Conservation (phyloP, 2,797 vertebrate genomes). For the Characodon lateralis region DNA sequence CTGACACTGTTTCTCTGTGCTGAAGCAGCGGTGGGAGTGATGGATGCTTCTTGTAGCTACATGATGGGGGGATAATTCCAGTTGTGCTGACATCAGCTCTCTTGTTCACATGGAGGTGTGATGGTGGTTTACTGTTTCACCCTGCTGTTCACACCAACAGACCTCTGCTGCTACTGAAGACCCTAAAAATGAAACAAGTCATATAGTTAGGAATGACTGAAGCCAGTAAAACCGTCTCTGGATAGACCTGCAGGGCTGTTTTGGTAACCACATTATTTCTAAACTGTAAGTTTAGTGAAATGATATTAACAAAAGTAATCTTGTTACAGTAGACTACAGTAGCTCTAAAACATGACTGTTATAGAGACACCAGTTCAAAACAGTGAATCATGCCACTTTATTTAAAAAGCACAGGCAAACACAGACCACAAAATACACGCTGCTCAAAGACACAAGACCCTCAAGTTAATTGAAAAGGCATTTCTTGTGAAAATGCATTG, state of each 20-base stretch:
- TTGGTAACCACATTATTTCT: slow-evolving; percentile 4
- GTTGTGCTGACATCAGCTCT: slow-evolving; percentile 81
- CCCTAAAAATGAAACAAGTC: slow-evolving; percentile 36
- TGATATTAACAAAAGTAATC: neutral
- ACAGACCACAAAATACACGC: neutral
- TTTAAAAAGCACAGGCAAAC: neutral
- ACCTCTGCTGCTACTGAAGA: slow-evolving; percentile 51
- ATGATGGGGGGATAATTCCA: slow-evolving; percentile 79
- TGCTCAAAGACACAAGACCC: neutral
- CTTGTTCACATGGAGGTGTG: slow-evolving; percentile 74
- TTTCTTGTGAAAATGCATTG: neutral
- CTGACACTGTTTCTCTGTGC: slow-evolving; percentile 50
- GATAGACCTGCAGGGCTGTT: neutral
- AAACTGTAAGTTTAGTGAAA: neutral
- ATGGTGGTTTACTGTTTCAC: slow-evolving; percentile 78
- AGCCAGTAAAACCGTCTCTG: slow-evolving; percentile 8
- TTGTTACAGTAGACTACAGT: neutral
- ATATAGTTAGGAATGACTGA: slow-evolving; percentile 19
- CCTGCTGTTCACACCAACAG: slow-evolving; percentile 54
- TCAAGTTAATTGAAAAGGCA: neutral
- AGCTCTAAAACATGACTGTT: neutral
- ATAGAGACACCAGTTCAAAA: neutral
- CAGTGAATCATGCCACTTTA: neutral
- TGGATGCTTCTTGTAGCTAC: slow-evolving; percentile 77
- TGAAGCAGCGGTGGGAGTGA: slow-evolving; percentile 70